Base-by-base conservation (phyloP, 2,888 invertebrate species). In the Mythimna loreyi region DNA sequence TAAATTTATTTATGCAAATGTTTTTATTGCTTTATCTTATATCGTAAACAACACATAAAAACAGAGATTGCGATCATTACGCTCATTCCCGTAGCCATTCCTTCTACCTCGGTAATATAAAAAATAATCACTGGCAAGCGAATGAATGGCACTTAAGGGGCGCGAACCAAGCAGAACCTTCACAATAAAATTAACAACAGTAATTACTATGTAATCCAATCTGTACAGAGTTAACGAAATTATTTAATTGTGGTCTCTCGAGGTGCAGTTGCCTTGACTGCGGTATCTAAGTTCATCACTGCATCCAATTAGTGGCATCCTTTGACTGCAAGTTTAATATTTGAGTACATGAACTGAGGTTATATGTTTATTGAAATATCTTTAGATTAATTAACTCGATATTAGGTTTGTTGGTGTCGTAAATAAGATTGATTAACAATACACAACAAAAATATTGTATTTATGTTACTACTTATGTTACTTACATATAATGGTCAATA, bases 111-210 rank as follows among this genome's bases (percentile, higher is more conserved):
- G 8, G 40, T 57, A 23, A 67, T 55, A 67, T 63, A 57, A 74
- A 72, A 79, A 79, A 63, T 73, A 68, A 73, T 68, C 36, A 66
- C 65, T 43, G 47, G 59, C 53, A 40, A 59, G 52, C 43, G 55
- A 49, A 25, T 28, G 53, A 78, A 62, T 43, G 61, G 68, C 58
- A 64, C 60, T 79, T 73, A 78, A 62, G 63, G 58, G 70, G 49
- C 63, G 57, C 57, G 9, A 70, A 56, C 49, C 52, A 57, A 65
- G 59, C 65, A 68, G 47, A 28, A 36, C 33, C 49, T 58, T 57
- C 52, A 63, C 59, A 74, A 66, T 75, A 36, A 69, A 78, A 75
- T 75, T 74, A 78, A 60, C 80, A 75, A 69, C 62, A 57, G 49
- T 63, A 63, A 69, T 70, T 60, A 67, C 21, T 52, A 30, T 43